A percentile compares a stretch with the other conserved stretches of the same genome.
These are phyloP conservation scores for Willisornis vidua DNA, from an alignment of 2,113 vertebrate species.

Conservation along the genomic window DNA sequence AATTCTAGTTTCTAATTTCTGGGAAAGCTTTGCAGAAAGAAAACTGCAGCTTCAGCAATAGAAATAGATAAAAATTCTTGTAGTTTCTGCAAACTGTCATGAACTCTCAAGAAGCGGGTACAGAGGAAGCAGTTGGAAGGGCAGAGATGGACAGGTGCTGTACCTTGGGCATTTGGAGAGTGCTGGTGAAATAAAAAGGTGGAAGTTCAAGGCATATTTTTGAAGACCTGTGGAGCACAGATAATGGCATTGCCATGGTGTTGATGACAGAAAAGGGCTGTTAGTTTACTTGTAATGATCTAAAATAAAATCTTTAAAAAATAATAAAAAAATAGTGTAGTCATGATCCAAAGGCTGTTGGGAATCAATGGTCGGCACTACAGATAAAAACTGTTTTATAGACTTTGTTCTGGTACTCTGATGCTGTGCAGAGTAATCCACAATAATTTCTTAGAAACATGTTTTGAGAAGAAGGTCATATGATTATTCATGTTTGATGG, in stretches of 20 bases:
- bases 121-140: background rate
- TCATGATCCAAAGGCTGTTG: accelerated
- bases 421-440: background rate
- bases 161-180: background rate
- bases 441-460: background rate
- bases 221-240: background rate
- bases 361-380: background rate
- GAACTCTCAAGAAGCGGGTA: background rate
- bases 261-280: background rate
- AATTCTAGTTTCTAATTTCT: background rate
- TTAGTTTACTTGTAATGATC: background rate
- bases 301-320: background rate
- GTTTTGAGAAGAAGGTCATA: background rate
- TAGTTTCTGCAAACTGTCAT: background rate
- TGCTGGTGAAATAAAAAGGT: background rate
- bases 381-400: background rate
- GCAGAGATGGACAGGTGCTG: background rate
- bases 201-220: background rate
- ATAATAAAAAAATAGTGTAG: background rate
- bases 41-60: background rate
- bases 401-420: background rate
- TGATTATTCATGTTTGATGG: background rate
- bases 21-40: background rate
- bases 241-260: background rate
- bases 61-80: background rate